Percentiles rank a stretch among this genome's conserved stretches.
Evolutionary conservation across 2,888 invertebrate species (phyloP).

Genomic region (Synergus umbraculus): DNA sequence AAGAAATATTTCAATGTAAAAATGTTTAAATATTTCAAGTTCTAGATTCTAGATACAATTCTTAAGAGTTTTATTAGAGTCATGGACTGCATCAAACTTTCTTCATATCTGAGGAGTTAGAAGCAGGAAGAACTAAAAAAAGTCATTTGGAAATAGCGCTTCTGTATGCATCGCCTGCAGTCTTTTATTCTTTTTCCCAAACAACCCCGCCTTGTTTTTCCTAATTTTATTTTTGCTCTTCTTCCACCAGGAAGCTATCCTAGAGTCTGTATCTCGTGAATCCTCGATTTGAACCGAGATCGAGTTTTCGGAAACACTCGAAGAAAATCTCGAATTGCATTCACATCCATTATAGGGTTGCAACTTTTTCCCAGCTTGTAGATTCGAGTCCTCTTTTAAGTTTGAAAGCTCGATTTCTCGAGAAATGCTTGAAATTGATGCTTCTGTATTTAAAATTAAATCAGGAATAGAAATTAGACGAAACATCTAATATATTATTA

Average conservation of each 20-base stretch:
- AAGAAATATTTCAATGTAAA: background rate
- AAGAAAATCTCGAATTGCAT: conserved; percentile 29
- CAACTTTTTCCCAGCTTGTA: conserved; percentile 1
- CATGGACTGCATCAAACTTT: conserved; percentile 26
- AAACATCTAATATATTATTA: background rate
- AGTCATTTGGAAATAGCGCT: conserved; percentile 23
- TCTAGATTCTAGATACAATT: background rate
- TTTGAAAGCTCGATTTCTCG: background rate
- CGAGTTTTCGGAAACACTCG: background rate
- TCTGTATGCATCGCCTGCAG: conserved; percentile 11
- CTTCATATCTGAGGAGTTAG: conserved; percentile 32
- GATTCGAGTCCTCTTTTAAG: conserved; percentile 10
- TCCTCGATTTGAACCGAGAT: conserved; percentile 7
- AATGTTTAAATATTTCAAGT: background rate
- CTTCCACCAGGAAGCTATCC: conserved; percentile 17
- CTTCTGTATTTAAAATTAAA: background rate
- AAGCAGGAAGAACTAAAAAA: conserved; percentile 18
- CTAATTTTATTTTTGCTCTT: conserved; percentile 36
- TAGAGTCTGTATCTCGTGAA: background rate
- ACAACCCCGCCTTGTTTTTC: conserved; percentile 11
- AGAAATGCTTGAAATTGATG: conserved; percentile 4
- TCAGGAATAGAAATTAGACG: background rate
- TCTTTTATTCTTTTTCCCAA: conserved; percentile 26
- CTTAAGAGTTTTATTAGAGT: conserved; percentile 31
- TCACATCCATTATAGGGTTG: conserved; percentile 22